Percentiles rank a stretch among this genome's conserved stretches.
Conservation (phyloP, 1,140 invertebrate genomes). For the Drosophila paulistorum region DNA sequence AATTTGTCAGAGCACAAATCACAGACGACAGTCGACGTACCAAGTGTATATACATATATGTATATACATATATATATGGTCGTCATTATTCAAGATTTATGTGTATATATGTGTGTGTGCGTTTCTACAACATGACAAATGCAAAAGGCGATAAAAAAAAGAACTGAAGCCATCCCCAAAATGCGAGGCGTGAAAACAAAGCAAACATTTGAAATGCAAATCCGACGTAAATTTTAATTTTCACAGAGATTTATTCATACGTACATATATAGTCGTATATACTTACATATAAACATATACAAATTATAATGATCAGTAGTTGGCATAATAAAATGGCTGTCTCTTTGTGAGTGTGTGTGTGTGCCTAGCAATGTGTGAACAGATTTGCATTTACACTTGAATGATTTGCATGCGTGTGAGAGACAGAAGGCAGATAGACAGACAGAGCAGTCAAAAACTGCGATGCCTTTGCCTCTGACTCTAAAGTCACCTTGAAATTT, state of each 20-base stretch:
- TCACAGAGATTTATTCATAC: conserved; percentile 61
- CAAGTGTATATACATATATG: conserved; percentile 10
- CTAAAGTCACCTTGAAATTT: conserved; percentile 63
- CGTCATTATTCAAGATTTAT: conserved; percentile 75
- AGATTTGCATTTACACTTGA: conserved; percentile 69
- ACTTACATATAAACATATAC: conserved; percentile 23
- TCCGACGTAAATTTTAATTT: conserved; percentile 75
- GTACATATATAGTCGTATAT: neutral
- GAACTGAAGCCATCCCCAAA: conserved; percentile 3
- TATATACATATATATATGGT: conserved; percentile 28
- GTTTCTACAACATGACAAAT: conserved; percentile 65
- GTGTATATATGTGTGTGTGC: conserved; percentile 27
- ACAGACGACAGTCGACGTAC: conserved; percentile 26
- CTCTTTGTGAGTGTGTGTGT: conserved; percentile 22
- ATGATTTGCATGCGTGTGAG: conserved; percentile 44
- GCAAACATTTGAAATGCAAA: conserved; percentile 70
- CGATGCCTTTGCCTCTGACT: conserved; percentile 27
- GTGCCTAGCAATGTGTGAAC: conserved; percentile 62
- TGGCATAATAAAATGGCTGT: conserved; percentile 49
- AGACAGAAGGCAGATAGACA: neutral
- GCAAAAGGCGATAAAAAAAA: conserved; percentile 52
- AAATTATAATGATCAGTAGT: conserved; percentile 72
- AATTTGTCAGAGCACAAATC: conserved; percentile 72
- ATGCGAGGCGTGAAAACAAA: conserved; percentile 29
- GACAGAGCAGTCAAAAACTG: conserved; percentile 15